phyloP scores from a whole-genome alignment of 2,113 vertebrate genomes.

The Pimephales promelas region DNA sequence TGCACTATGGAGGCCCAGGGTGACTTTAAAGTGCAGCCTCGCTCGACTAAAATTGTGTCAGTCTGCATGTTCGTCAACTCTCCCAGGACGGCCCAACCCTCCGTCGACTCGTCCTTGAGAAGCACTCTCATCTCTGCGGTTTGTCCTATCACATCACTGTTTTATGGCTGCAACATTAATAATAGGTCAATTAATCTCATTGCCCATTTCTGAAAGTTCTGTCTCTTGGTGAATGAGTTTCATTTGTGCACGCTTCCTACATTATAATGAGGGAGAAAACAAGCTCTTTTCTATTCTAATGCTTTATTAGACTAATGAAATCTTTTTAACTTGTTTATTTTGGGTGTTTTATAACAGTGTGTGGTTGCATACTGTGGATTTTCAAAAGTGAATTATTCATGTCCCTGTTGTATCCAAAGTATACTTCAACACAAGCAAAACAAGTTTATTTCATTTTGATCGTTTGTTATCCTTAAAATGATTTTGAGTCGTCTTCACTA shows the following conservation, averaged over 20 bases:
- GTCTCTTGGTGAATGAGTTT: background rate
- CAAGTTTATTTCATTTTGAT: background rate
- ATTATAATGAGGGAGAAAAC: conserved; percentile 30
- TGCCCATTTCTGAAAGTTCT: conserved; percentile 4
- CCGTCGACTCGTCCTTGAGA: conserved; percentile 27
- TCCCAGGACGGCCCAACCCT: conserved; percentile 16
- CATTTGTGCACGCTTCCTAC: conserved; percentile 11
- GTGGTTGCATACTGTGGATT: conserved; percentile 32
- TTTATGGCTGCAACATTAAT: conserved; percentile 31
- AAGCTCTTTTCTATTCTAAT: background rate
- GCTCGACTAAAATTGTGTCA: conserved; percentile 31
- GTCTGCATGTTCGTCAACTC: conserved; percentile 22
- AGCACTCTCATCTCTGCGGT: conserved; percentile 17
- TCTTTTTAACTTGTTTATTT: conserved; percentile 37
- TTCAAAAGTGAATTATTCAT: conserved; percentile 48
- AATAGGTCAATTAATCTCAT: conserved; percentile 33
- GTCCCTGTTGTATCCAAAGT: conserved; percentile 41
- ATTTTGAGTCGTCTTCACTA: background rate
- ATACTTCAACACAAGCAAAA: conserved; percentile 39
- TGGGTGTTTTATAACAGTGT: conserved; percentile 51
- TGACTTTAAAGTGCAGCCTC: conserved; percentile 41
- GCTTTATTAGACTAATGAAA: conserved; percentile 38
- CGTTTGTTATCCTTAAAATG: background rate
- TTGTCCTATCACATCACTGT: conserved; percentile 33
- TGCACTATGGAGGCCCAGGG: conserved; percentile 28